Percentiles rank a stretch among this genome's conserved stretches.
These are phyloP conservation scores for Tachuris rubrigastra DNA, from an alignment of 2,113 vertebrate species.

Conservation along the genomic window DNA sequence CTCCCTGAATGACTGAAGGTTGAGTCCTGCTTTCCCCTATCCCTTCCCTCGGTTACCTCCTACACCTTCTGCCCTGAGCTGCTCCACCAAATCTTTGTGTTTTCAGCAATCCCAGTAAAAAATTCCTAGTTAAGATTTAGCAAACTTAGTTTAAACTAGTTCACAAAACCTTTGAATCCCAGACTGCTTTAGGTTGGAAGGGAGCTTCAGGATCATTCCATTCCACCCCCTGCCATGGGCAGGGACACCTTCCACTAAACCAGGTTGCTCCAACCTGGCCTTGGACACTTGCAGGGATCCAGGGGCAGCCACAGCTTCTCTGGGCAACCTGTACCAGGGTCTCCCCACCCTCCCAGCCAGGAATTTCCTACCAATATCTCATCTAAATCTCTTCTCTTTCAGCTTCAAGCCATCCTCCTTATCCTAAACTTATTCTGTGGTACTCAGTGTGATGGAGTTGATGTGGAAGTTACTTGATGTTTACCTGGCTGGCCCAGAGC, in stretches of 20 bases:
- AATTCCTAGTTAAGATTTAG: background rate
- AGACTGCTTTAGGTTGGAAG: background rate
- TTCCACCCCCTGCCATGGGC: background rate
- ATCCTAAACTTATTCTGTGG: background rate
- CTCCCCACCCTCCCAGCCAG: fast-evolving
- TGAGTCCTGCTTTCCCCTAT: background rate
- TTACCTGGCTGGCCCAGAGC: background rate
- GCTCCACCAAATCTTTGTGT: too few relatives aligned
- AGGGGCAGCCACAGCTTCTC: background rate
- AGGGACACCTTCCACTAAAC: background rate
- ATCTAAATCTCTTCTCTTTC: background rate
- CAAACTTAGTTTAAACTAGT: background rate
- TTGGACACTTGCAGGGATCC: background rate
- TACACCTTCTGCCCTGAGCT: background rate
- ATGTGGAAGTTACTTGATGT: background rate
- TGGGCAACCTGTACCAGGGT: background rate
- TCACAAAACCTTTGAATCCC: background rate
- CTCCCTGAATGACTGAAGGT: background rate
- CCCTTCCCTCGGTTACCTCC: background rate
- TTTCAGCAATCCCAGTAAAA: background rate
- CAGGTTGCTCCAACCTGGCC: background rate
- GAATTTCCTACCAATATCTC: background rate
- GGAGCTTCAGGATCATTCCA: too few relatives aligned
- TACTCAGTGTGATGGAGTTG: background rate
- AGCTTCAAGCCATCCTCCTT: background rate